Base-by-base conservation (phyloP, 92 coral and sea anemone genomes). In the Pocillopora meandrina region DNA sequence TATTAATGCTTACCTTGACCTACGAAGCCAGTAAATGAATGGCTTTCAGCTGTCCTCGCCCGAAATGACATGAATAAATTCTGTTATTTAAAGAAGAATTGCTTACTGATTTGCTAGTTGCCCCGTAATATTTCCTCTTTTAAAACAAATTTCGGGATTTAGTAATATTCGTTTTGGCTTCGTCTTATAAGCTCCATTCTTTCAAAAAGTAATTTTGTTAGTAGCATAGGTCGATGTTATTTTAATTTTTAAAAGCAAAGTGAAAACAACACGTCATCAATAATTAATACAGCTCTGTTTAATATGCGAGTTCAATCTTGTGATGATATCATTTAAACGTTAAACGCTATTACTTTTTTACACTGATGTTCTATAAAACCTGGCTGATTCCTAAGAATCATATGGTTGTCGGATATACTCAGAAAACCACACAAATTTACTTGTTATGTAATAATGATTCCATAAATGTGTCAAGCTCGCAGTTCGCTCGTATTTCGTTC, bases 1-100 rank as follows among this genome's bases (percentile, higher is more conserved):
- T 9, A 81, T 81, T 81, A 70, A 5, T 16, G 8, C 35, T 81
- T 71, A 81, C 85, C 85, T 81, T 81, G 85, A 81, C 85, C 85
- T 33, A 15, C 74, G 74, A 61, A 42, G 74, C 70, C 33, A 60
- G 59, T 26, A 69, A 12, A 13, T 20, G 57, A 33, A 55, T 19
- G 34, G 26, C 42, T 57, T 26, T 69, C 84, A 80, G 76, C 76
- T 80, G 84, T 56, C 69, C 23, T 71, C 21, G 61, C 65, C 76
- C 42, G 31, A 71, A 81, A 70, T n/a, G 18, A 31, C 76, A 31
- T 69, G 77, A 71, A 81, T 81, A 81, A 71, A 81, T 81, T 71
- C 60, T 20, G 69, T 12, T 12, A 12, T 70, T 58, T 81, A 16
- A 81, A 71, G 36, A 34, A 5, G 14, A 52, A 23, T 17, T 23